Conservation (phyloP, 2,113 vertebrate species). For the Cololabis saira region DNA sequence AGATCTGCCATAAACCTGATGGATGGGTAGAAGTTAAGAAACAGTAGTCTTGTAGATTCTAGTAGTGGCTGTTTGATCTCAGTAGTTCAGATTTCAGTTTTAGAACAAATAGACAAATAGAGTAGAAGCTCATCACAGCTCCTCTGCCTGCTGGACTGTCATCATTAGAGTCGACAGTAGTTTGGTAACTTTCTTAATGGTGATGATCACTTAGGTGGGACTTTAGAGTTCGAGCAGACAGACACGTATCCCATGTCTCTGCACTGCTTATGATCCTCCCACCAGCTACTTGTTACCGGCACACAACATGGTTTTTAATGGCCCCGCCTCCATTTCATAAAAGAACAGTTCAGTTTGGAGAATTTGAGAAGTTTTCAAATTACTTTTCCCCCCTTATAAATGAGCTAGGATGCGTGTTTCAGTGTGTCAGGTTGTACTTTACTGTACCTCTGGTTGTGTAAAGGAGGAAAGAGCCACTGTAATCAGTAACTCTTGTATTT, state of each 20-base stretch:
- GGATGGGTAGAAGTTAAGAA: neutral
- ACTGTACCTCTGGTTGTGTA: too few relatives aligned
- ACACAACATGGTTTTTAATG: too few relatives aligned
- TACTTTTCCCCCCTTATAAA: too few relatives aligned
- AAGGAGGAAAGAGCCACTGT: too few relatives aligned
- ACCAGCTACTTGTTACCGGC: neutral
- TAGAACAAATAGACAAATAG: constrained; percentile 16
- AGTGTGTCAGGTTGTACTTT: too few relatives aligned
- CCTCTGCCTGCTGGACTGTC: constrained; percentile 12
- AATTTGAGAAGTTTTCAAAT: too few relatives aligned
- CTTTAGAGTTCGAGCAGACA: neutral
- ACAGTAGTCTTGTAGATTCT: constrained; percentile 23
- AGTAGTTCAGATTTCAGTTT: constrained; percentile 6
- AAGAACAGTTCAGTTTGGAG: neutral
- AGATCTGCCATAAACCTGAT: constrained; percentile 3
- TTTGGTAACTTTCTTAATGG: neutral
- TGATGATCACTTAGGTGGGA: constrained; percentile 22
- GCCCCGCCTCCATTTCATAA: too few relatives aligned
- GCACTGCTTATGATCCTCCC: neutral
- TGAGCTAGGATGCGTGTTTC: too few relatives aligned
- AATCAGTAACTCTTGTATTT: too few relatives aligned
- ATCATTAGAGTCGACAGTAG: neutral
- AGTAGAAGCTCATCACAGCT: neutral
- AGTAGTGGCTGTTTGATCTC: neutral
- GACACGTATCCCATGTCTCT: neutral